A percentile compares a stretch with the other conserved stretches of the same genome.
These are phyloP conservation scores for Cyprinodon diabolis DNA, from an alignment of 2,797 vertebrate genomes.

Conservation along the genomic window DNA sequence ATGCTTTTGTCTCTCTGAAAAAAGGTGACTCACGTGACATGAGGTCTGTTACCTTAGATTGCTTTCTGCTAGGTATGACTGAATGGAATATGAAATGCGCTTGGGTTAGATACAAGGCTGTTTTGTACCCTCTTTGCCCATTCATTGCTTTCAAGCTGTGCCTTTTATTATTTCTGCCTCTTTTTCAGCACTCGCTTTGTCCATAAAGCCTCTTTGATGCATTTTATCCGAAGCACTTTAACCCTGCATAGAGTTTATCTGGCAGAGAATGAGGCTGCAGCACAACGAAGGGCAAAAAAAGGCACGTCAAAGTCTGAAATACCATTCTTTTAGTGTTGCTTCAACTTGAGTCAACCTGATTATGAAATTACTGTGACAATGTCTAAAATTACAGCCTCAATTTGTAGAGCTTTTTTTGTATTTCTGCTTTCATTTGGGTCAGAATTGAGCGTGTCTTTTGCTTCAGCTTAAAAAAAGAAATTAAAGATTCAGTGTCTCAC, in stretches of 20 bases:
- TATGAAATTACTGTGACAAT: not conserved
- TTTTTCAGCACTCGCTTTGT: constrained; percentile 51
- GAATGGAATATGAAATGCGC: constrained; percentile 77
- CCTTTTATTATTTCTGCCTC: constrained; percentile 53
- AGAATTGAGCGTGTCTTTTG: not conserved
- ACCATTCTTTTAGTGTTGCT: constrained; percentile 11
- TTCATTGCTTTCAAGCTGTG: constrained; percentile 72
- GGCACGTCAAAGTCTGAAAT: constrained; percentile 21
- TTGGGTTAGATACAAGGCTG: constrained; percentile 63
- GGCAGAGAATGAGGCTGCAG: constrained; percentile 34
- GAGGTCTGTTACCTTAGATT: constrained; percentile 81
- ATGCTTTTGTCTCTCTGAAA: constrained; percentile 69
- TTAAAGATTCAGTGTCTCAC: not conserved
- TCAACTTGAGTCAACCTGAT: constrained; percentile 18
- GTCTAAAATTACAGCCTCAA: not conserved
- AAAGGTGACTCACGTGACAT: constrained; percentile 67
- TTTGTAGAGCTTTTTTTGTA: not conserved
- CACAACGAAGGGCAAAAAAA: constrained; percentile 27
- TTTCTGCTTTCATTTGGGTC: not conserved
- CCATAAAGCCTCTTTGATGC: constrained; percentile 74
- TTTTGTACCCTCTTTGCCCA: constrained; percentile 61
- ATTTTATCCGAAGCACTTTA: constrained; percentile 70
- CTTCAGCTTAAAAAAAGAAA: not conserved
- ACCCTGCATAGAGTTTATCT: constrained; percentile 51
- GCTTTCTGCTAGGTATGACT: constrained; percentile 75